A percentile compares a stretch with the other conserved stretches of the same genome.
phyloP scores from a whole-genome alignment of 35 echinoderm and acorn worm species.

The Stichopus chloronotus region DNA sequence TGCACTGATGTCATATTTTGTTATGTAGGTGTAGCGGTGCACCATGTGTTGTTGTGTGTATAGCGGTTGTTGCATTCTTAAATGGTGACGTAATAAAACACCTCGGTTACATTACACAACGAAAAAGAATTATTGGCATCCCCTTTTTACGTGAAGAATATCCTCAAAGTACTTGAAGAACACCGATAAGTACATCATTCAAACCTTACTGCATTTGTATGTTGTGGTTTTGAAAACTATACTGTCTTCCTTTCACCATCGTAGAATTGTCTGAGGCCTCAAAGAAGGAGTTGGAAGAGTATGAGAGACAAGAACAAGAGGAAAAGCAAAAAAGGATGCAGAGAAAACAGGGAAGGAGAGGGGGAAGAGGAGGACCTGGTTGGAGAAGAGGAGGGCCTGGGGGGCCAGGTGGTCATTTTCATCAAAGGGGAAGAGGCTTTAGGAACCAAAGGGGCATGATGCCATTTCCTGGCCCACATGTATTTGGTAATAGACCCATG shows the following conservation, averaged over 20 bases:
- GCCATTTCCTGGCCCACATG: background rate
- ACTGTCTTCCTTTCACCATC: background rate
- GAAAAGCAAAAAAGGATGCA: constrained; percentile 19
- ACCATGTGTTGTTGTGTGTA: no score
- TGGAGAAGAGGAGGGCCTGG: background rate
- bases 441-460: constrained; percentile 13
- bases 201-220: no score
- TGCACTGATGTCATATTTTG: no score
- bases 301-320: constrained; percentile 36
- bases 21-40: no score
- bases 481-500: background rate
- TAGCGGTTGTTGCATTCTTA: no score
- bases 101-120: no score
- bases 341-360: constrained; percentile 39
- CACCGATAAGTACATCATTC: no score
- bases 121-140: no score
- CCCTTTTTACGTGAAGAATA: no score
- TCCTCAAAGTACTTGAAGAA: no score
- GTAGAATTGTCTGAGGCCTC: constrained; percentile 18
- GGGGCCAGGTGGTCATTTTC: background rate
- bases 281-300: constrained; percentile 28
- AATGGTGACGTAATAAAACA: no score
- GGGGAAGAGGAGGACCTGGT: constrained; percentile 30
- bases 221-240: no score
- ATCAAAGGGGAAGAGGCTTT: background rate